A percentile compares a stretch with the other conserved stretches of the same genome.
Conservation (phyloP, 2,113 vertebrate species). For the Pristiophorus japonicus region DNA sequence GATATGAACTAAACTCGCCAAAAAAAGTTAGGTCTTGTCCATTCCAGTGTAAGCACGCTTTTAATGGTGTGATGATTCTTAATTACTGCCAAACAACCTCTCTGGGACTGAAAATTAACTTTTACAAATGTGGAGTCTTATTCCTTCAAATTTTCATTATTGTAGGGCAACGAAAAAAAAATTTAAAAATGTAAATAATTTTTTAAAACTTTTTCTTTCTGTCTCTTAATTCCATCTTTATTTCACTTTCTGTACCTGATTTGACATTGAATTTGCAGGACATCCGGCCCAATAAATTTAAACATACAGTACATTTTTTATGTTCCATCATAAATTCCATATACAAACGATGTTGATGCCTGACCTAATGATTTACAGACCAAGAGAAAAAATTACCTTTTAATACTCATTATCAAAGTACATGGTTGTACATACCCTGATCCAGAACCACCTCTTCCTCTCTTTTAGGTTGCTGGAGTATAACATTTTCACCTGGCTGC, state of each 20-base stretch:
- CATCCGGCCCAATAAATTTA: background rate
- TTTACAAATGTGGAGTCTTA: too few relatives aligned
- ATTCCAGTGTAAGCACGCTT: background rate
- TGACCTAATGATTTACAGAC: background rate
- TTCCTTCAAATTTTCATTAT: background rate
- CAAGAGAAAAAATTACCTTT: background rate
- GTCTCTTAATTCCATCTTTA: background rate
- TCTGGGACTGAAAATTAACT: background rate
- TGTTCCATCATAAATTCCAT: background rate
- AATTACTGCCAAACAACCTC: background rate
- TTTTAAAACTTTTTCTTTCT: background rate
- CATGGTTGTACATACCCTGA: constrained; percentile 64
- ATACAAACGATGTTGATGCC: background rate
- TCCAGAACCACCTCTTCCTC: constrained; percentile 64
- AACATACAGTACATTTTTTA: background rate
- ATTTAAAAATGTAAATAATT: background rate
- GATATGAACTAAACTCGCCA: background rate
- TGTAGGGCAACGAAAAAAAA: background rate
- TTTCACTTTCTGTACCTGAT: background rate
- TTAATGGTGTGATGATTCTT: background rate
- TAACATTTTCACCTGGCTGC: constrained; percentile 53
- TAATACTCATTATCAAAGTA: background rate
- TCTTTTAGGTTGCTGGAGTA: constrained; percentile 54
- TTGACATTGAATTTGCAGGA: background rate
- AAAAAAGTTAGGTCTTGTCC: background rate